Evolutionary conservation across 1,140 invertebrate species (phyloP).

Genomic region (Adoxophyes honmai): DNA sequence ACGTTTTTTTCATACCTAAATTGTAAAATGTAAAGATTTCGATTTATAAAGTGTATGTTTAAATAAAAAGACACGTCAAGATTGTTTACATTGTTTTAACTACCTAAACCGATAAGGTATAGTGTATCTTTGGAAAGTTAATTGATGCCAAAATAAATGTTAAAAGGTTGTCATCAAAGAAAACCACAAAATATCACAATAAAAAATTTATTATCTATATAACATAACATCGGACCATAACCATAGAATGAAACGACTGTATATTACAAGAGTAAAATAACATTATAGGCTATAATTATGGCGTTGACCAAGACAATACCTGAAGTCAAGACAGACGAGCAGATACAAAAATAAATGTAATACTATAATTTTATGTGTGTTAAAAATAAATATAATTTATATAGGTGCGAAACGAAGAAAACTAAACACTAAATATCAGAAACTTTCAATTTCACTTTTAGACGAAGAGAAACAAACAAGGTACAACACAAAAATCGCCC

Average conservation of each 20-base stretch:
- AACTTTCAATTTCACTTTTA: conserved; percentile 12
- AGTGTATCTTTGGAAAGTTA: too few species aligned
- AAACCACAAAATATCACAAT: conserved; percentile 54
- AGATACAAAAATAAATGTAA: not conserved
- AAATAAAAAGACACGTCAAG: too few species aligned
- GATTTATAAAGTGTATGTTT: too few species aligned
- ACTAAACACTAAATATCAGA: too few species aligned
- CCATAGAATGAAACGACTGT: conserved; percentile 51
- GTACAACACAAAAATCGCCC: conserved; percentile 1
- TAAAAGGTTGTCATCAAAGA: conserved; percentile 19
- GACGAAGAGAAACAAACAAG: not conserved
- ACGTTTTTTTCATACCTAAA: too few species aligned
- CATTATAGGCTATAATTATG: conserved; percentile 39
- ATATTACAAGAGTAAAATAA: conserved; percentile 41
- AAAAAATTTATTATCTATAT: conserved; percentile 74
- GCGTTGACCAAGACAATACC: conserved; percentile 21
- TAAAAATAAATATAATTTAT: not conserved
- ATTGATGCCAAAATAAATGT: too few species aligned
- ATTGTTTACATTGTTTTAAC: too few species aligned
- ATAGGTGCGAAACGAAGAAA: too few species aligned
- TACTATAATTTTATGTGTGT: conserved; percentile 11
- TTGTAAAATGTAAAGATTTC: too few species aligned
- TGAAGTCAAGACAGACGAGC: not conserved
- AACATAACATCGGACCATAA: conserved; percentile 70
- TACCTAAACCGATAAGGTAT: too few species aligned